Percentiles rank a stretch among this genome's conserved stretches.
phyloP scores from a whole-genome alignment of 1,140 invertebrate species.

The Kradibia gibbosae region DNA sequence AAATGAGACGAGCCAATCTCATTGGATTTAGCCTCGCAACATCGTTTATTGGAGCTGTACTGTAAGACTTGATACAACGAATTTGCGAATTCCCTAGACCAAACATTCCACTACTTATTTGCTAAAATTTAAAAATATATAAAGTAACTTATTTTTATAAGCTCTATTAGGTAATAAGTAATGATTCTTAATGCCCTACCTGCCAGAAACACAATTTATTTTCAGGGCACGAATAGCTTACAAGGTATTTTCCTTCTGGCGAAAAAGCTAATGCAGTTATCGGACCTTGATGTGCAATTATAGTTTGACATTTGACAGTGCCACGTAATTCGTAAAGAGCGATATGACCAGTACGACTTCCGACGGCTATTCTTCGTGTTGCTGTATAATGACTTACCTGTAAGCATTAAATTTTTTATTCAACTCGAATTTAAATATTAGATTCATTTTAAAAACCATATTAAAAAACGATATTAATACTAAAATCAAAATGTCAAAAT shows the following conservation, averaged over 20 bases:
- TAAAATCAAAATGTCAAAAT: too few relatives aligned
- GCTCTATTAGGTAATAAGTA: too few relatives aligned
- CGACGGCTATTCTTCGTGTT: constrained; percentile 95
- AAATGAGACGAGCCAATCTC: constrained; percentile 89
- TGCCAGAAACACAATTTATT: constrained; percentile 99
- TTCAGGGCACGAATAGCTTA: constrained; percentile 95
- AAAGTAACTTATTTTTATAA: constrained; percentile 51
- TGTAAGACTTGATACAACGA: constrained; percentile 93
- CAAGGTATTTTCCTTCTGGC: constrained; percentile 97
- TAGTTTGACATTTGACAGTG: constrained; percentile 90
- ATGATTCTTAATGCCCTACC: constrained; percentile 75
- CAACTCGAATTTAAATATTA: too few relatives aligned
- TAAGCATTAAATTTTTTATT: neutral
- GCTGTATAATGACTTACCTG: constrained; percentile 88
- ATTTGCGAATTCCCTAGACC: constrained; percentile 93
- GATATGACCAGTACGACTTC: constrained; percentile 91
- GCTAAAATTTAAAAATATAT: constrained; percentile 63
- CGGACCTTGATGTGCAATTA: constrained; percentile 88
- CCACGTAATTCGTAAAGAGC: constrained; percentile 97
- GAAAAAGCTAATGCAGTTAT: constrained; percentile 96
- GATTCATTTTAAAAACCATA: too few relatives aligned
- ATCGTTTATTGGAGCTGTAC: constrained; percentile 91
- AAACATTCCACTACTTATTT: constrained; percentile 88
- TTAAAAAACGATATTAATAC: too few relatives aligned
- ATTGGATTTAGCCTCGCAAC: constrained; percentile 89